Conservation (phyloP, 92 coral and sea anemone species). For the Bergia sp. region DNA sequence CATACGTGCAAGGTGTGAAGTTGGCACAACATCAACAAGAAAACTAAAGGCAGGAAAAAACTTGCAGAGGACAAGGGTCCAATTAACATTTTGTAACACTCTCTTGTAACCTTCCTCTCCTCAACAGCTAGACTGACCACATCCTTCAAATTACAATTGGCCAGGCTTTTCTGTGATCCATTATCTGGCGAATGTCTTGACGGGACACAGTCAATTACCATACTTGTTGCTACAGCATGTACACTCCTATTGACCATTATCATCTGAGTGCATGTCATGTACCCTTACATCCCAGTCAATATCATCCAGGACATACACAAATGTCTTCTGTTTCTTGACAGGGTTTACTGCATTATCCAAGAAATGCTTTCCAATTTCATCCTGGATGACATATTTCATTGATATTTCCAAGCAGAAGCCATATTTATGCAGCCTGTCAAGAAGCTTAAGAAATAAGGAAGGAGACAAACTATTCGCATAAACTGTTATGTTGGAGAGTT, state of each 20-base stretch:
- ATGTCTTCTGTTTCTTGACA: conserved; percentile 52
- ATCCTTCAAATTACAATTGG: conserved; percentile 52
- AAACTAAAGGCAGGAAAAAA: conserved; percentile 51
- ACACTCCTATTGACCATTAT: conserved; percentile 65
- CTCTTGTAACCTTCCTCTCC: conserved; percentile 51
- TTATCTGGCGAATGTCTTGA: conserved; percentile 52
- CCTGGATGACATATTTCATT: conserved; percentile 60
- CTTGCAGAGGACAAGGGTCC: conserved; percentile 51
- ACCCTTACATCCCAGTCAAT: conserved; percentile 64
- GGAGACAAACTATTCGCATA: conserved; percentile 4
- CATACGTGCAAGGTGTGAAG: conserved; percentile 50
- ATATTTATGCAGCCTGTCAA: conserved; percentile 60
- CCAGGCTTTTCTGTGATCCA: conserved; percentile 52
- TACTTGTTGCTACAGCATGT: conserved; percentile 71
- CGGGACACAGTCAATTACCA: conserved; percentile 62
- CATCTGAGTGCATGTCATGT: conserved; percentile 63
- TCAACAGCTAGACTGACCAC: conserved; percentile 46
- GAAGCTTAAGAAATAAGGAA: conserved; percentile 54
- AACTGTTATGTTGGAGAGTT: not conserved
- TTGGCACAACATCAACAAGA: conserved; percentile 49
- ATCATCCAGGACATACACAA: conserved; percentile 60
- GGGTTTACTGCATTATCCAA: conserved; percentile 55
- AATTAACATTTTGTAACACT: conserved; percentile 60
- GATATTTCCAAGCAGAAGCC: conserved; percentile 49
- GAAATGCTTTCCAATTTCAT: conserved; percentile 64